phyloP scores from a whole-genome alignment of 2,888 invertebrate genomes.

The Steinernema scapterisci region DNA sequence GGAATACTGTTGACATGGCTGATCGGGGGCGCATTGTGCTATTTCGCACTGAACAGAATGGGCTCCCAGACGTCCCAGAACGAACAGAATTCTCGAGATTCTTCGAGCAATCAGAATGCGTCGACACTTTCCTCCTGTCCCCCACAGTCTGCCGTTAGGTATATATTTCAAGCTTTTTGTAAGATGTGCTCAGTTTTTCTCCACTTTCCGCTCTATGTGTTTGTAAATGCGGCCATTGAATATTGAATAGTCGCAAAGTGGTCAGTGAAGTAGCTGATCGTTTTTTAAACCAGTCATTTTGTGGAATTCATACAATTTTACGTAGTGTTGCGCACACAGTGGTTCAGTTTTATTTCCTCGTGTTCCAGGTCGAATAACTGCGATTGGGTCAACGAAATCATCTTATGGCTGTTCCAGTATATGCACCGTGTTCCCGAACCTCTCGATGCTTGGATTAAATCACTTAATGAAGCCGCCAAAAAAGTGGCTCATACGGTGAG shows the following conservation, averaged over 20 bases:
- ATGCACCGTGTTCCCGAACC: conserved; percentile 55
- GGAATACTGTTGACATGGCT: conserved; percentile 63
- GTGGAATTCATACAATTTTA: no score
- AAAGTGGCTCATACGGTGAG: conserved; percentile 67
- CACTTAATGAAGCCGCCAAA: conserved; percentile 69
- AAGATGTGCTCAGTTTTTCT: not conserved
- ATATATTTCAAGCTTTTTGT: not conserved
- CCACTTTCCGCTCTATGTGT: no score
- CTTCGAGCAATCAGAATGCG: not conserved
- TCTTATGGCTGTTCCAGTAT: conserved; percentile 57
- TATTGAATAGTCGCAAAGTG: no score
- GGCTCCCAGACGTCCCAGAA: conserved; percentile 40
- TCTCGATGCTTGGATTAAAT: conserved; percentile 69
- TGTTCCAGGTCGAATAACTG: conserved; percentile 41
- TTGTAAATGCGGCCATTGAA: no score
- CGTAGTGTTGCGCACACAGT: no score
- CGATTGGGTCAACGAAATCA: conserved; percentile 61
- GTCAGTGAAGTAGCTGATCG: no score
- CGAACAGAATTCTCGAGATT: no score
- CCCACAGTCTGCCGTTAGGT: not conserved
- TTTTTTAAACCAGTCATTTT: no score
- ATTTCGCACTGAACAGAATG: conserved; percentile 59
- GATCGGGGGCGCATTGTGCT: conserved; percentile 60
- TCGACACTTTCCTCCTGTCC: not conserved
- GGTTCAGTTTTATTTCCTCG: no score